phyloP scores from a whole-genome alignment of 2,797 vertebrate species.

The Graptemys geographica region DNA sequence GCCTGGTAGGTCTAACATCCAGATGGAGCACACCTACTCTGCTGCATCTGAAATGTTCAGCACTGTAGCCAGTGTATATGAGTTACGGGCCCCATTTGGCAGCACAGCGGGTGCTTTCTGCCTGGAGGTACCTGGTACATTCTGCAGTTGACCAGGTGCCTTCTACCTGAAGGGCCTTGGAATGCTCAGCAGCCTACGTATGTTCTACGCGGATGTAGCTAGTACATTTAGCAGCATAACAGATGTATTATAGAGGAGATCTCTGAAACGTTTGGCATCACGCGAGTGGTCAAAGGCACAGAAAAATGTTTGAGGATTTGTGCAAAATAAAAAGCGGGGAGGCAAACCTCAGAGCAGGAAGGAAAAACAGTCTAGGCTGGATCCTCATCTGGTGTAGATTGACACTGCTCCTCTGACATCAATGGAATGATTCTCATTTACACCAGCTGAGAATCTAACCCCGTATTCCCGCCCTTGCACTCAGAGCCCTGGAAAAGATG shows the following conservation, averaged over 20 bases:
- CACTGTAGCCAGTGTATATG: neutral
- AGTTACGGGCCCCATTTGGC: neutral
- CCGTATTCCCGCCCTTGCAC: neutral
- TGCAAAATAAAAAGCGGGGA: neutral
- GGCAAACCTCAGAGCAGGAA: neutral
- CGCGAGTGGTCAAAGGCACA: neutral
- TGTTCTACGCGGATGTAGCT: neutral
- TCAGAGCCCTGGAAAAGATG: neutral
- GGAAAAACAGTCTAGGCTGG: neutral
- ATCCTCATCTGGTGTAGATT: neutral
- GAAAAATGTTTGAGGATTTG: neutral
- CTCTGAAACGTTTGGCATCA: fast-evolving
- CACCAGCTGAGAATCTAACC: neutral
- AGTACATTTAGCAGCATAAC: neutral
- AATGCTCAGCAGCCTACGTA: neutral
- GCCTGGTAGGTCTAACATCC: neutral
- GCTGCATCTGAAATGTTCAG: neutral
- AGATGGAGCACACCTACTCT: no score
- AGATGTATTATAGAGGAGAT: fast-evolving
- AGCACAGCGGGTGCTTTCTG: neutral
- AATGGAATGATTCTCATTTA: neutral
- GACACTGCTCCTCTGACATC: neutral
- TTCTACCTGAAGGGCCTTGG: neutral
- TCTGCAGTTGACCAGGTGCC: neutral
- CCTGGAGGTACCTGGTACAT: neutral